Evolutionary conservation across 2,113 vertebrate genomes (phyloP).

Genomic region (Patagioenas fasciata): DNA sequence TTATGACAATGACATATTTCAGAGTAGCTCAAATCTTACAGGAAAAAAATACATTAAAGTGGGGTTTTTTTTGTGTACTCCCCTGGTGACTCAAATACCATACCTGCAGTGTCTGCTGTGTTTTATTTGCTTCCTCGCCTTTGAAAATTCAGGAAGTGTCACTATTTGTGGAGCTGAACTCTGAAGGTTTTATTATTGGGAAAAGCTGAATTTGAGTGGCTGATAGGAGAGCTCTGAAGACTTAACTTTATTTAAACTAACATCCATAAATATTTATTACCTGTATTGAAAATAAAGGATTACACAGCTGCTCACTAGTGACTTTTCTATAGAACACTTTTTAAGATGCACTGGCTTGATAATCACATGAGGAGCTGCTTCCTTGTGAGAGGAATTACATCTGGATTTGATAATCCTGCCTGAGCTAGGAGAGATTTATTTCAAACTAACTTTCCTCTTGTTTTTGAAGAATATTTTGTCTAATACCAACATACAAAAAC

Average conservation of each 20-base stretch:
- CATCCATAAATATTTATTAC: background rate
- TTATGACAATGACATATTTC: background rate
- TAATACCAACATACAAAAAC: background rate
- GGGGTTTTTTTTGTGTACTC: background rate
- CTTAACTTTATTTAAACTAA: background rate
- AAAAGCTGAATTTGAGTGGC: background rate
- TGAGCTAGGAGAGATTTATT: background rate
- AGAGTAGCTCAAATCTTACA: background rate
- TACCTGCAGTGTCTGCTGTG: background rate
- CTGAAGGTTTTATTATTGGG: background rate
- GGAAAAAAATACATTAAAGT: background rate
- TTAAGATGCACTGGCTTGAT: background rate
- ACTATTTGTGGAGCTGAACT: background rate
- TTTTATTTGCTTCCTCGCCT: background rate
- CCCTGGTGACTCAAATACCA: background rate
- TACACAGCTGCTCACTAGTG: background rate
- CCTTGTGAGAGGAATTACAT: background rate
- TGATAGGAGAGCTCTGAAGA: background rate
- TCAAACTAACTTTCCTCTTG: background rate
- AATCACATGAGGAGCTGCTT: background rate
- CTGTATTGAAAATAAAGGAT: background rate
- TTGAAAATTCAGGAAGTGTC: background rate
- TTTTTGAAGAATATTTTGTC: background rate
- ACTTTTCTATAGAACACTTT: background rate
- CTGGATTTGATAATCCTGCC: constrained; percentile 12